Conservation (phyloP, 2,113 vertebrate species). For the Alethe castanea region DNA sequence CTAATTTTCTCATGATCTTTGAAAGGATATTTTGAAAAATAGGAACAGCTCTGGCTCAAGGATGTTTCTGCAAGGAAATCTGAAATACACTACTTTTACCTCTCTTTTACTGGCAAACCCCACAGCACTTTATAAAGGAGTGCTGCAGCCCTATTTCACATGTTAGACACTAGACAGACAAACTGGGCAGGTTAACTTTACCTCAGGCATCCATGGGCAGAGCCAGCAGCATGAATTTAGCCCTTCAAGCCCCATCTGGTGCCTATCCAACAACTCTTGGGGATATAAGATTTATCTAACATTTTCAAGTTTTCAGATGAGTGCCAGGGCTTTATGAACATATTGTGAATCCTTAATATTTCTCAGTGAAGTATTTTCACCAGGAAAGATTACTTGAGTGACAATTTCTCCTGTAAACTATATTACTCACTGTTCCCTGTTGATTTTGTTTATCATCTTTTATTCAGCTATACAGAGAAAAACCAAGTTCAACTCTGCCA, state of each 20-base stretch:
- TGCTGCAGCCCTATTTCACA: background rate
- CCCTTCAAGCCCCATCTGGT: background rate
- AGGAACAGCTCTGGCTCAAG: background rate
- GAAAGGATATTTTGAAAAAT: background rate
- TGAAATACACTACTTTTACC: background rate
- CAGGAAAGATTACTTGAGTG: background rate
- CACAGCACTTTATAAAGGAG: background rate
- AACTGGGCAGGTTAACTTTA: background rate
- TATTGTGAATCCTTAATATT: background rate
- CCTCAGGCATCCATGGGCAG: background rate
- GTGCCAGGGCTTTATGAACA: background rate
- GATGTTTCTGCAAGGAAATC: background rate
- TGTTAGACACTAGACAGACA: background rate
- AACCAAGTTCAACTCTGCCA: background rate
- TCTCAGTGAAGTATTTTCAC: conserved; percentile 9
- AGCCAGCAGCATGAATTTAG: background rate
- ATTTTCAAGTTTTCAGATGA: background rate
- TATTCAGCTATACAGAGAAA: background rate
- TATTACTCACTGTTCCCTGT: background rate
- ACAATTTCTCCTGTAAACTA: background rate
- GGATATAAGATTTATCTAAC: background rate
- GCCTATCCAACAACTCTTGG: background rate
- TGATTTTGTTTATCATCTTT: conserved; percentile 13
- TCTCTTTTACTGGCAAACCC: background rate
- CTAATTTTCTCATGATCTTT: background rate